Percentiles rank a stretch among this genome's conserved stretches.
Evolutionary conservation across 1,140 invertebrate species (phyloP).

Genomic region (Druon quercuslanigerum): DNA sequence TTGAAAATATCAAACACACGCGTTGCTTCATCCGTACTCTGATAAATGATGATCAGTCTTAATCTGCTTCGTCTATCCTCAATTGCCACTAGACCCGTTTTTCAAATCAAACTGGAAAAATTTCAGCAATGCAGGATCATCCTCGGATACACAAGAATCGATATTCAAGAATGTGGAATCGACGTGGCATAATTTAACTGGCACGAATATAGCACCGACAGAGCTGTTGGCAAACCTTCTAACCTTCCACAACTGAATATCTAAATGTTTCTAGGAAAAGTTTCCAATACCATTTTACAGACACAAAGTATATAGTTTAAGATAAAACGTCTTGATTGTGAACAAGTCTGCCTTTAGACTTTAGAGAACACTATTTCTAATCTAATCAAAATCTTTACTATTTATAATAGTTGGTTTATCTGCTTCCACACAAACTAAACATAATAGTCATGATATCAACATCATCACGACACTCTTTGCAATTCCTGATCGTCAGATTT

Average conservation of each 20-base stretch:
- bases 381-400: no score
- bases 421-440: no score
- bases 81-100: background rate
- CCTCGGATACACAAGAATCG: background rate
- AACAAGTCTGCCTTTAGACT: no score
- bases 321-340: no score
- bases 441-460: background rate
- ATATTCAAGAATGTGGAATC: constrained; percentile 13
- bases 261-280: constrained; percentile 12
- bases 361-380: no score
- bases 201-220: background rate
- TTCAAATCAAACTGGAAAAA: background rate
- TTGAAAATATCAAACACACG: background rate
- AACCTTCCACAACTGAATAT: background rate
- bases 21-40: background rate
- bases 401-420: no score
- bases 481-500: constrained; percentile 6
- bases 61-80: background rate
- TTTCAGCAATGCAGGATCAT: background rate
- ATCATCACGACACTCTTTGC: background rate
- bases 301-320: no score
- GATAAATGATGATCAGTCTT: background rate
- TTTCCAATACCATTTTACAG: background rate
- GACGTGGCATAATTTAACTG: constrained; percentile 1
- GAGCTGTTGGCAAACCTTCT: background rate